Evolutionary conservation across 2,888 invertebrate species (phyloP).

Genomic region (Timandra comae): DNA sequence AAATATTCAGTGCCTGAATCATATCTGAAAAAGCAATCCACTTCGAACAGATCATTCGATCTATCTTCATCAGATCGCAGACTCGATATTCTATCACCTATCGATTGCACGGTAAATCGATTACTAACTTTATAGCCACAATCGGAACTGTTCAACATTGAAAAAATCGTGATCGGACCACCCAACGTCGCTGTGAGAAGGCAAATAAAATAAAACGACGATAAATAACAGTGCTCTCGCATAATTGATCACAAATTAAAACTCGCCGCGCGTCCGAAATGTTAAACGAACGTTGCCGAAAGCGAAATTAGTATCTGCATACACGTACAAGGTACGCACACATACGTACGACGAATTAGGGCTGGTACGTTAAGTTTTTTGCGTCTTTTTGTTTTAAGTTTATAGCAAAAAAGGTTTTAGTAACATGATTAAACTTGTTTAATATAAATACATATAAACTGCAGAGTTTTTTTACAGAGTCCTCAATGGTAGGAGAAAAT

Average conservation of each 20-base stretch:
- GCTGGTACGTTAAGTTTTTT: slow-evolving; percentile 3
- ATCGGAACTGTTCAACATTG: slow-evolving; percentile 62
- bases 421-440: too few species aligned
- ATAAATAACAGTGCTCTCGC: slow-evolving; percentile 74
- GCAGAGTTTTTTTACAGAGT: too few species aligned
- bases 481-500: too few species aligned
- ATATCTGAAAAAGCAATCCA: background rate
- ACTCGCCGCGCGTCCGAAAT: slow-evolving; percentile 70
- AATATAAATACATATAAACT: too few species aligned
- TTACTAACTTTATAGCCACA: slow-evolving; percentile 54
- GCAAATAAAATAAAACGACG: slow-evolving; percentile 74
- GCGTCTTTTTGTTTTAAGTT: too few species aligned
- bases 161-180: slow-evolving; percentile 74
- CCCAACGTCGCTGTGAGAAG: slow-evolving; percentile 68
- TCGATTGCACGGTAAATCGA: slow-evolving; percentile 20
- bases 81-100: slow-evolving; percentile 16
- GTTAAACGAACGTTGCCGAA: slow-evolving; percentile 68
- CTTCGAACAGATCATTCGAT: background rate
- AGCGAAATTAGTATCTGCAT: slow-evolving; percentile 63
- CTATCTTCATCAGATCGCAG: background rate
- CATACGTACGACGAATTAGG: slow-evolving; percentile 16
- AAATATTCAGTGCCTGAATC: too few species aligned
- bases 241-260: slow-evolving; percentile 78
- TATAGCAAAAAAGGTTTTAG: too few species aligned
- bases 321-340: slow-evolving; percentile 34